phyloP scores from a whole-genome alignment of 2,113 vertebrate genomes.

The Lethenteron camtschaticum region DNA sequence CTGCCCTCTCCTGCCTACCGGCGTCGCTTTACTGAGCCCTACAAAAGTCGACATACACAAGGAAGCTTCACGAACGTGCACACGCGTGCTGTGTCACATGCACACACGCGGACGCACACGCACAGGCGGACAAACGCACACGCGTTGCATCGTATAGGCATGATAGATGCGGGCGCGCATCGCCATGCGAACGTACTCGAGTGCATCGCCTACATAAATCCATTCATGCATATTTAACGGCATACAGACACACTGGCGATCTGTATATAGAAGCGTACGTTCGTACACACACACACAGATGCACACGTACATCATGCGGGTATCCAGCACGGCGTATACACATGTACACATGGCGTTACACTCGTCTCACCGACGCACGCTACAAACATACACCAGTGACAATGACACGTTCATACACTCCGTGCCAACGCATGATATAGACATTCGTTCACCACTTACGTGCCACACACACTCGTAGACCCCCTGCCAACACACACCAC shows the following conservation, averaged over 20 bases:
- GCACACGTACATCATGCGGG: not conserved
- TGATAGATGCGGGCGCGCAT: not conserved
- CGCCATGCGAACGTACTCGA: not conserved
- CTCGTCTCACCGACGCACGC: not conserved
- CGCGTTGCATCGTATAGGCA: not conserved
- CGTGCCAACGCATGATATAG: not conserved
- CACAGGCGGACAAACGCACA: not conserved
- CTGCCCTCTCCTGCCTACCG: no score
- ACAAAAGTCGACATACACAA: not conserved
- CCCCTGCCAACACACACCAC: not conserved
- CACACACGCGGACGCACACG: not conserved
- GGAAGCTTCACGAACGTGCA: not conserved
- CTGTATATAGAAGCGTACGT: not conserved
- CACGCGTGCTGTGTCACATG: not conserved
- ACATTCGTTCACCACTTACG: not conserved
- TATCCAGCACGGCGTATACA: no score
- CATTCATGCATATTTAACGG: not conserved
- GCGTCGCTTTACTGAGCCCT: not conserved
- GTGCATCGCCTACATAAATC: not conserved
- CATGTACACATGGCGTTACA: not conserved
- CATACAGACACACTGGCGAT: not conserved
- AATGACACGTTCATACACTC: no score
- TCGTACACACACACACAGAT: conserved; percentile 1
- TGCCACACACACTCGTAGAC: not conserved
- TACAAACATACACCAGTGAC: no score